Percentiles rank a stretch among this genome's conserved stretches.
These are phyloP conservation scores for Watsonalla cultraria DNA, from an alignment of 2,888 invertebrate species.

Conservation along the genomic window DNA sequence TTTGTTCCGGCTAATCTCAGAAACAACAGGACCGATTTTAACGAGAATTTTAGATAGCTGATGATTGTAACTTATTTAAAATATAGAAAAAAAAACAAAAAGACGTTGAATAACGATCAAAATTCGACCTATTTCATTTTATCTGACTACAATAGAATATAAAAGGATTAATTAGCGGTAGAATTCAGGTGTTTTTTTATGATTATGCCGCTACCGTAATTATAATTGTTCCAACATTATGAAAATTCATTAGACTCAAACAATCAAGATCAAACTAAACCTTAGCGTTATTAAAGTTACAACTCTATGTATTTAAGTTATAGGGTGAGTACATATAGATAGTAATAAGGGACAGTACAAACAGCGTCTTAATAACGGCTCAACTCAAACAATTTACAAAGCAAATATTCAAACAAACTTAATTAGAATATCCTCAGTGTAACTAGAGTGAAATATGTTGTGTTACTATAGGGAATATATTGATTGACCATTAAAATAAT, in stretches of 20 bases:
- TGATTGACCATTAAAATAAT: slow-evolving; percentile 71
- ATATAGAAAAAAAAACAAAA: too few relatives aligned
- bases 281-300: neutral
- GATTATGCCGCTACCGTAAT: too few relatives aligned
- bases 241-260: neutral
- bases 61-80: too few relatives aligned
- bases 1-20: too few relatives aligned
- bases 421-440: slow-evolving; percentile 58
- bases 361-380: slow-evolving; percentile 60
- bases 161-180: too few relatives aligned
- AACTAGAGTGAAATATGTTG: slow-evolving; percentile 56
- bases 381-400: slow-evolving; percentile 67
- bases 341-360: slow-evolving; percentile 41
- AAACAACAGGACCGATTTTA: too few relatives aligned
- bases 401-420: slow-evolving; percentile 71
- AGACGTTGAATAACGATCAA: too few relatives aligned
- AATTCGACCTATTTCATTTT: too few relatives aligned
- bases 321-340: slow-evolving; percentile 14
- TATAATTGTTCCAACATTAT: neutral
- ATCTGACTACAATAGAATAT: too few relatives aligned
- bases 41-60: too few relatives aligned
- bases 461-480: slow-evolving; percentile 61
- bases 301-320: slow-evolving; percentile 12
- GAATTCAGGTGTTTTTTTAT: too few relatives aligned
- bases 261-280: neutral